These are phyloP conservation scores for Lacerta agilis DNA, from an alignment of 2,797 vertebrate species.

Conservation along the genomic window DNA sequence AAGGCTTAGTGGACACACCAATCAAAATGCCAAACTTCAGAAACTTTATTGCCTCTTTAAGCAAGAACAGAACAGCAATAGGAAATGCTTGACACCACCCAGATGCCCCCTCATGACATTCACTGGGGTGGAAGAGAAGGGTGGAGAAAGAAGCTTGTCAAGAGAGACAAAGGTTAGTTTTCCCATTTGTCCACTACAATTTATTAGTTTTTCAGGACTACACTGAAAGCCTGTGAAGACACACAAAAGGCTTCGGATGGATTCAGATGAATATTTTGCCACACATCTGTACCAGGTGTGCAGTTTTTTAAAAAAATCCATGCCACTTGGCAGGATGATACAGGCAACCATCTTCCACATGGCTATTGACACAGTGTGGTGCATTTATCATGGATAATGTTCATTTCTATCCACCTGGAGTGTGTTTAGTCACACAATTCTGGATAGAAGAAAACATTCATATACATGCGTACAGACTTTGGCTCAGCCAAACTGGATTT, in stretches of 20 bases:
- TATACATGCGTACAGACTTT: background rate
- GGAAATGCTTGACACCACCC: too few relatives aligned
- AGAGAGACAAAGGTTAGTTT: background rate
- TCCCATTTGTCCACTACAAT: background rate
- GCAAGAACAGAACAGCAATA: too few relatives aligned
- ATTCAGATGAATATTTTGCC: background rate
- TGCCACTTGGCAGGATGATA: background rate
- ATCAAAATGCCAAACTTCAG: too few relatives aligned
- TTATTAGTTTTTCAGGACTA: background rate
- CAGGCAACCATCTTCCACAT: background rate
- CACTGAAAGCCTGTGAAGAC: background rate
- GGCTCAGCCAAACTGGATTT: background rate
- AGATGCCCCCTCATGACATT: too few relatives aligned
- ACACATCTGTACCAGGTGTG: background rate
- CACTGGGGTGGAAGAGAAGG: background rate
- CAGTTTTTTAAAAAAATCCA: background rate
- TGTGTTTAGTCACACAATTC: background rate
- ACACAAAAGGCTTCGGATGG: too few relatives aligned
- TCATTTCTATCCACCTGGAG: background rate
- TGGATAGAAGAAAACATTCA: background rate
- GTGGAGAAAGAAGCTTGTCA: background rate
- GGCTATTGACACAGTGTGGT: too few relatives aligned
- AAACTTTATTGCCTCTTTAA: too few relatives aligned
- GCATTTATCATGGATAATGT: background rate
- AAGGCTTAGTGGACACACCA: too few relatives aligned